Evolutionary conservation across 2,113 vertebrate species (phyloP).

Genomic region (Recurvirostra avosetta): DNA sequence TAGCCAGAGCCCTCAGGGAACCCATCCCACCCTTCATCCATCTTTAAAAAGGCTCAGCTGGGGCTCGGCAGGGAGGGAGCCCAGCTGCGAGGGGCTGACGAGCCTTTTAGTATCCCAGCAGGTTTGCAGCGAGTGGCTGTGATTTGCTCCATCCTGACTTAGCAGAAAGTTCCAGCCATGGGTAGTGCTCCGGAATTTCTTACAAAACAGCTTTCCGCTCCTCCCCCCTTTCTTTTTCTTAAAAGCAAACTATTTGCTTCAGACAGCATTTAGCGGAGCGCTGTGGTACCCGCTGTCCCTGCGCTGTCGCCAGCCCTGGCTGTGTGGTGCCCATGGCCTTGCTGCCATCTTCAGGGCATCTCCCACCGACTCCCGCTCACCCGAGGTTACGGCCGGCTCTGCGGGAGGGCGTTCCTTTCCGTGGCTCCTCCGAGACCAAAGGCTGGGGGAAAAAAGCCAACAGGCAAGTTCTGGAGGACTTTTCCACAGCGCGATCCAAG

Average conservation of each 20-base stretch:
- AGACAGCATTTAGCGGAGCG: background rate
- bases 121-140: background rate
- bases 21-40: rapidly evolving
- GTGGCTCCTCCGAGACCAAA: background rate
- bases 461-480: constrained; percentile 32
- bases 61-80: background rate
- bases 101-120: background rate
- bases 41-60: background rate
- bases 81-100: background rate
- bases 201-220: background rate
- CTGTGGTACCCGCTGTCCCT: background rate
- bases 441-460: background rate
- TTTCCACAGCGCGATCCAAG: constrained; percentile 44
- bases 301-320: background rate
- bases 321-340: background rate
- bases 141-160: background rate
- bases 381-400: background rate
- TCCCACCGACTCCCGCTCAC: background rate
- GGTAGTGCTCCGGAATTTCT: background rate
- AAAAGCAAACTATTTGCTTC: background rate
- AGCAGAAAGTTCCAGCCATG: background rate
- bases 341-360: constrained; percentile 29
- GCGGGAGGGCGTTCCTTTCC: background rate
- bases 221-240: background rate
- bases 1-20: rapidly evolving